These are phyloP conservation scores for Oryzias dopingdopingensis DNA, from an alignment of 2,797 vertebrate genomes.

Conservation along the genomic window DNA sequence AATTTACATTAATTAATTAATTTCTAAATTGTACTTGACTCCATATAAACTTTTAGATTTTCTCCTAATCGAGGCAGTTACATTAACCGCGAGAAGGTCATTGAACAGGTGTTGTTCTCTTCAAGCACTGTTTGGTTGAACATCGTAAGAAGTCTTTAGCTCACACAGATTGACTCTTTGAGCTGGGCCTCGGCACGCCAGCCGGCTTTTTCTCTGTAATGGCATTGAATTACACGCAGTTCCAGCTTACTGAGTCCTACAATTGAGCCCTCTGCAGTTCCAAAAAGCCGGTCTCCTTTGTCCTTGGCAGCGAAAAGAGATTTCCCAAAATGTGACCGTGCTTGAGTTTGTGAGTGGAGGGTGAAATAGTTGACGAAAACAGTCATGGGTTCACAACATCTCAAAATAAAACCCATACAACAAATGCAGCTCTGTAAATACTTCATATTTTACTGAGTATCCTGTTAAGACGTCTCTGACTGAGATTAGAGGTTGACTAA, in stretches of 20 bases:
- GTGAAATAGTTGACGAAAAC: not conserved
- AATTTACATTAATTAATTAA: too few species aligned
- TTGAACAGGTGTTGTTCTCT: not conserved
- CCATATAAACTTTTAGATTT: too few species aligned
- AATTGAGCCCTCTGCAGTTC: constrained; percentile 75
- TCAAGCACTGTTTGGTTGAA: not conserved
- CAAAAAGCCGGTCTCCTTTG: constrained; percentile 71
- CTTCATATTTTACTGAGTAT: too few species aligned
- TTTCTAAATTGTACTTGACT: too few species aligned
- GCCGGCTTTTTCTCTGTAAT: constrained; percentile 69
- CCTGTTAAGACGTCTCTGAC: too few species aligned
- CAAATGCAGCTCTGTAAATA: not conserved
- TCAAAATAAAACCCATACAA: not conserved
- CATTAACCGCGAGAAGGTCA: too few species aligned
- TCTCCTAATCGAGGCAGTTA: too few species aligned
- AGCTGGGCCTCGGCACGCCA: constrained; percentile 55
- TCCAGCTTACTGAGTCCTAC: constrained; percentile 76
- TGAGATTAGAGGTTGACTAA: too few species aligned
- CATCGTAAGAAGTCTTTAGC: not conserved
- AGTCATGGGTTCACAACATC: not conserved
- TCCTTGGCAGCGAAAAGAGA: constrained; percentile 64
- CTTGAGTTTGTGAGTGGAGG: constrained; percentile 21
- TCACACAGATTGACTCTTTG: constrained; percentile 47
- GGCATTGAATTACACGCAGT: constrained; percentile 71
- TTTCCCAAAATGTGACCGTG: constrained; percentile 51